Percentiles rank a stretch among this genome's conserved stretches.
Evolutionary conservation across 2,113 vertebrate species (phyloP).

Genomic region (Mesocricetus auratus): DNA sequence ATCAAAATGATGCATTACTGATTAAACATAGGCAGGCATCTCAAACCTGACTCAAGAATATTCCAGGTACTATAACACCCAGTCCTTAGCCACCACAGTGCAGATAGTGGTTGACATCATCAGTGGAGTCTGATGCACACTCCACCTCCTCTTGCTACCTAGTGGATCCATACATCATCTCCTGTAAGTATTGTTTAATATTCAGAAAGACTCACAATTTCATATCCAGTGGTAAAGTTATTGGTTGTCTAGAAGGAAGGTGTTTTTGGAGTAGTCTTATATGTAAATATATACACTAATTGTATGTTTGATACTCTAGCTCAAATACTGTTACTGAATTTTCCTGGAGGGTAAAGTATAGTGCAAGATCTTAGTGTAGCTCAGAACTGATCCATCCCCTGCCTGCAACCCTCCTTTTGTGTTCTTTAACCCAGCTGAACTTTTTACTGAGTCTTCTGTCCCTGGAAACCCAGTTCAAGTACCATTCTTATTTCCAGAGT

Average conservation of each 20-base stretch:
- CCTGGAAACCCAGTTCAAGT: constrained; percentile 29
- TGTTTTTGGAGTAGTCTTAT: background rate
- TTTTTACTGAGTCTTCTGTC: background rate
- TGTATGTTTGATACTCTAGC: background rate
- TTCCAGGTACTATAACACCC: background rate
- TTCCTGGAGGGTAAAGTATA: constrained; percentile 30
- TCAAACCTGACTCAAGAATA: background rate
- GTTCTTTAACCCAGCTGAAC: background rate
- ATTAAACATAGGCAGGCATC: background rate
- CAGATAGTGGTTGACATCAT: background rate
- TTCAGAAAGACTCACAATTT: background rate
- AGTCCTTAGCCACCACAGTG: background rate
- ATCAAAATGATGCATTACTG: background rate
- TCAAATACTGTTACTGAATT: background rate
- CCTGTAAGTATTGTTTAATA: background rate
- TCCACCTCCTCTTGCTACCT: background rate
- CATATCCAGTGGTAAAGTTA: background rate
- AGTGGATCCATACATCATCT: background rate
- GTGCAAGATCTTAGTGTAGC: background rate
- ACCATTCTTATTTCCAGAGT: background rate
- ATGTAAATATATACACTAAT: background rate
- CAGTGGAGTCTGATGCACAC: background rate
- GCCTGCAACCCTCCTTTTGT: background rate
- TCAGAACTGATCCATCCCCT: background rate
- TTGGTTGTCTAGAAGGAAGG: background rate